These are phyloP conservation scores for Reticulitermes lucifugus DNA, from an alignment of 2,888 invertebrate genomes.

Conservation along the genomic window DNA sequence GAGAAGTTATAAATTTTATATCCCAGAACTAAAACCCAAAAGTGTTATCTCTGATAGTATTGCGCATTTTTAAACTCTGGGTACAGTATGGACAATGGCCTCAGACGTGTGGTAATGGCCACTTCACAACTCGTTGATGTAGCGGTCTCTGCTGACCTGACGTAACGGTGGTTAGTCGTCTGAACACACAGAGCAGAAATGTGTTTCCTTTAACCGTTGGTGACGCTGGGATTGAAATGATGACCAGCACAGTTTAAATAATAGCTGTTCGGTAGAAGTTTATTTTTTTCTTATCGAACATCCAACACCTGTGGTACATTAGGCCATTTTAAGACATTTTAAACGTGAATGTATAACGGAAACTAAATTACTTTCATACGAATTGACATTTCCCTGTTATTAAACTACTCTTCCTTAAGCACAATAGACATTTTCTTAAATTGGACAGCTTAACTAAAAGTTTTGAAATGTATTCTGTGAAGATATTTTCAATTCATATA, in stretches of 20 bases:
- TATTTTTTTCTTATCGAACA: neutral
- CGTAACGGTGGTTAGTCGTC: neutral
- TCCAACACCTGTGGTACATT: conserved; percentile 23
- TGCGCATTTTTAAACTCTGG: no score
- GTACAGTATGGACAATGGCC: no score
- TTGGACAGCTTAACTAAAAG: no score
- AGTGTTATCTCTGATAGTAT: no score
- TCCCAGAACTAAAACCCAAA: no score
- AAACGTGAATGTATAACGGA: conserved; percentile 15
- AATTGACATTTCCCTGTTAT: no score
- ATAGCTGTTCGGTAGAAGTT: neutral
- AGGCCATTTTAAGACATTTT: neutral
- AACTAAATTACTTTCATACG: neutral
- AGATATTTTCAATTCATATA: no score
- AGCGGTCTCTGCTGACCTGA: neutral
- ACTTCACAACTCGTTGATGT: neutral
- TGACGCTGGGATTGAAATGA: neutral
- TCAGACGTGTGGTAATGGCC: neutral
- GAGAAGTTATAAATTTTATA: no score
- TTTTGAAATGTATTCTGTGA: no score
- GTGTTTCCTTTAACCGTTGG: neutral
- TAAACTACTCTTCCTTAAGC: no score
- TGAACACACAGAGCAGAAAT: neutral
- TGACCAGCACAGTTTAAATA: conserved; percentile 10
- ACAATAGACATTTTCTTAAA: no score